phyloP scores from a whole-genome alignment of 2,113 vertebrate species.

The Pipa parva region DNA sequence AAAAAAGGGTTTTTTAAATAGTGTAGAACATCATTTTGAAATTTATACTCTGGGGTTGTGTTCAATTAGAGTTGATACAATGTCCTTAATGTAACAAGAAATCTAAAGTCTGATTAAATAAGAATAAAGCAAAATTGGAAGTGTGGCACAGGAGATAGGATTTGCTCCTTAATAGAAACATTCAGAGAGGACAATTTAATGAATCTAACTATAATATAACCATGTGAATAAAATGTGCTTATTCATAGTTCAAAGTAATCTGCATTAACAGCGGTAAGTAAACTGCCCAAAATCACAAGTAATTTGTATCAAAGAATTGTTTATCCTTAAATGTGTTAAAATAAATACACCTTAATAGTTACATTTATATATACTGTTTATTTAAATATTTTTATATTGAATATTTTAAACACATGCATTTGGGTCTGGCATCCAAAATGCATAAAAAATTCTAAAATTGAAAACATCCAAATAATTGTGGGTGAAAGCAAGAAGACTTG shows the following conservation, averaged over 20 bases:
- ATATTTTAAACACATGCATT: too few relatives aligned
- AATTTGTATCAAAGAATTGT: conserved; percentile 33
- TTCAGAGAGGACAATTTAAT: conserved; percentile 34
- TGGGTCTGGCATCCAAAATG: too few relatives aligned
- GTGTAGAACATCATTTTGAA: conserved; percentile 31
- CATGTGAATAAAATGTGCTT: conserved; percentile 32
- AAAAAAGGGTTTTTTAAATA: conserved; percentile 19
- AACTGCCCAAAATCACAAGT: conserved; percentile 23
- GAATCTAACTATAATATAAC: conserved; percentile 36
- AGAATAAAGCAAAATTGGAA: conserved; percentile 27
- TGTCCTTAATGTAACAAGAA: conserved; percentile 20
- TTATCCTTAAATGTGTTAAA: too few relatives aligned
- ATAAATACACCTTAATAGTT: too few relatives aligned
- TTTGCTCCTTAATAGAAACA: conserved; percentile 26
- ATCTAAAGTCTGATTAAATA: conserved; percentile 23
- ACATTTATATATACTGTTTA: too few relatives aligned
- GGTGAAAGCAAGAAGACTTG: too few relatives aligned
- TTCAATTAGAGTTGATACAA: conserved; percentile 28
- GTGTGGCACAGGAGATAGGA: conserved; percentile 24
- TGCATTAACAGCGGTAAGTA: conserved; percentile 28
- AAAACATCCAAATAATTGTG: too few relatives aligned
- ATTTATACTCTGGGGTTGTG: conserved; percentile 29
- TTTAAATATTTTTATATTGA: too few relatives aligned
- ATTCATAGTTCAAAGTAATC: conserved; percentile 30
- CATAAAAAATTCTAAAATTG: too few relatives aligned